A percentile compares a stretch with the other conserved stretches of the same genome.
Conservation (phyloP, 2,888 invertebrate species). For the Frankliniella fusca region DNA sequence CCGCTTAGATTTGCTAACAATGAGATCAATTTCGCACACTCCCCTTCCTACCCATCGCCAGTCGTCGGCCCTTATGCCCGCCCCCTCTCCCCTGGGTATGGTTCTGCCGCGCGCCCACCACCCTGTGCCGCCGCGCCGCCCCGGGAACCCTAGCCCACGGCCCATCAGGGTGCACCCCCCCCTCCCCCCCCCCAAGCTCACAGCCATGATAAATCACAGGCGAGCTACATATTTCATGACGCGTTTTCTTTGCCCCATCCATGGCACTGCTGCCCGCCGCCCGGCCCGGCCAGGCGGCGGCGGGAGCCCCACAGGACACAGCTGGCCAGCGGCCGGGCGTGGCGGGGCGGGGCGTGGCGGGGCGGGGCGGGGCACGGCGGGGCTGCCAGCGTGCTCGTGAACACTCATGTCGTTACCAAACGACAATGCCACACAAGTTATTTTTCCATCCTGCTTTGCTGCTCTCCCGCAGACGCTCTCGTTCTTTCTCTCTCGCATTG, state of each 20-base stretch:
- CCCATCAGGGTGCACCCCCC: neutral
- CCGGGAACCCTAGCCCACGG: neutral
- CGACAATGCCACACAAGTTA: neutral
- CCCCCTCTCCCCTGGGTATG: neutral
- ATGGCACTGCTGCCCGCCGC: neutral
- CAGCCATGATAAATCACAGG: neutral
- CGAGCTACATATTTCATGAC: conserved; percentile 13
- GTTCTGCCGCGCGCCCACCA: neutral
- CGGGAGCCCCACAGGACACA: neutral
- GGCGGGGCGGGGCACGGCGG: neutral
- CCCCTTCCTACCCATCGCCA: too few species aligned
- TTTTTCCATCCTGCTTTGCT: too few species aligned
- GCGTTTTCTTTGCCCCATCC: conserved; percentile 6
- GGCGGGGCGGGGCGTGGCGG: neutral
- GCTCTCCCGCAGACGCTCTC: too few species aligned
- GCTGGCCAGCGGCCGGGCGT: neutral
- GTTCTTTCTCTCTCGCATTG: too few species aligned
- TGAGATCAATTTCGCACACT: too few species aligned
- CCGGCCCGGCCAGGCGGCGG: neutral
- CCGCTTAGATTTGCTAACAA: too few species aligned
- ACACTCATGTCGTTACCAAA: conserved; percentile 5
- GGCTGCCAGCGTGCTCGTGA: neutral
- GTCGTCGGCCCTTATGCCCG: neutral
- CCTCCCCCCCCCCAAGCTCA: neutral
- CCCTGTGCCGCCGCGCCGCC: too few species aligned